Evolutionary conservation across 2,797 vertebrate species (phyloP).

Genomic region (Tragelaphus eurycerus): DNA sequence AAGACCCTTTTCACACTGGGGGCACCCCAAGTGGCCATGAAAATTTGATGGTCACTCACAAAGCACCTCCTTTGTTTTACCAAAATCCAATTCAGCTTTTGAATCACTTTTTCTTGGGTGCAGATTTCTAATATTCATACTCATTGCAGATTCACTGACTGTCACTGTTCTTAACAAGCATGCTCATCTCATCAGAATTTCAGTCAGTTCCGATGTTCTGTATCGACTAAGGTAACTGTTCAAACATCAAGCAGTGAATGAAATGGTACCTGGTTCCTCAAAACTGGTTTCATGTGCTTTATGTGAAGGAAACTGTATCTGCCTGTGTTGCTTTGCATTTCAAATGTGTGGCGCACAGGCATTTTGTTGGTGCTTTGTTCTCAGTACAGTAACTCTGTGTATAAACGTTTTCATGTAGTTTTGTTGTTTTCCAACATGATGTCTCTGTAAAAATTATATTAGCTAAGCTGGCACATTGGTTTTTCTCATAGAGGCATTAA

Average conservation of each 20-base stretch:
- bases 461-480: slow-evolving; percentile 86
- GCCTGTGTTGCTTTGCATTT: slow-evolving; percentile 91
- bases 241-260: slow-evolving; percentile 86
- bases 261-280: slow-evolving; percentile 88
- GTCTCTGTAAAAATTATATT: slow-evolving; percentile 96
- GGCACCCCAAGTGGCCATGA: slow-evolving; percentile 67
- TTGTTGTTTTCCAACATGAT: slow-evolving; percentile 96
- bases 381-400: slow-evolving; percentile 92
- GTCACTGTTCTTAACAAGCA: slow-evolving; percentile 87
- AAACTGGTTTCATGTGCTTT: slow-evolving; percentile 86
- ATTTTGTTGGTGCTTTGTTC: slow-evolving; percentile 87
- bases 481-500: slow-evolving; percentile 87
- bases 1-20: slow-evolving; percentile 72
- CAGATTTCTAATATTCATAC: slow-evolving; percentile 76
- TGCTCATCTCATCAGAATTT: slow-evolving; percentile 88
- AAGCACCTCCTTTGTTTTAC: slow-evolving; percentile 79
- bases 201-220: slow-evolving; percentile 85
- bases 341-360: slow-evolving; percentile 91
- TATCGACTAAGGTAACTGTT: slow-evolving; percentile 88
- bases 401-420: slow-evolving; percentile 94
- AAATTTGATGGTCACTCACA: slow-evolving; percentile 69
- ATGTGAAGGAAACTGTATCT: slow-evolving; percentile 89
- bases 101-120: slow-evolving; percentile 82
- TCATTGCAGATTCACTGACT: slow-evolving; percentile 82
- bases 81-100: slow-evolving; percentile 82